Percentiles rank a stretch among this genome's conserved stretches.
phyloP scores from a whole-genome alignment of 2,113 vertebrate species.

The Embiotoca jacksoni region DNA sequence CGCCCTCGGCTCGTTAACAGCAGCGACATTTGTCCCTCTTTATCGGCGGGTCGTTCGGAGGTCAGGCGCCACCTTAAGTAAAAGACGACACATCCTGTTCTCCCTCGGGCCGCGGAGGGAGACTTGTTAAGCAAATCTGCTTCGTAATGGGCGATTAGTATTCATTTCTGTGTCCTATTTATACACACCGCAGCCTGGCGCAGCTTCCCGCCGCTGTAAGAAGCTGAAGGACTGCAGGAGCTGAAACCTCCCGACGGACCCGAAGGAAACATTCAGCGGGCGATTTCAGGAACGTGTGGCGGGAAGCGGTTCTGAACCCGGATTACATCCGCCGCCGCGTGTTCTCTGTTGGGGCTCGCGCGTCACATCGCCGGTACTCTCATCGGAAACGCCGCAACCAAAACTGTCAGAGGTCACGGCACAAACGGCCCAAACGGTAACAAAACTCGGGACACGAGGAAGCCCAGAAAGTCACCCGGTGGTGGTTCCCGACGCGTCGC shows the following conservation, averaged over 20 bases:
- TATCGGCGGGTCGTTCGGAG: constrained; percentile 51
- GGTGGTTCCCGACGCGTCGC: no score
- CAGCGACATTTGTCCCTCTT: constrained; percentile 59
- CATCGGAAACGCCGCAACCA: no score
- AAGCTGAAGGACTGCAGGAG: no score
- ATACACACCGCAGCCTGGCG: constrained; percentile 26
- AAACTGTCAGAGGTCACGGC: no score
- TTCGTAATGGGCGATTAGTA: constrained; percentile 72
- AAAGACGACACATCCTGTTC: constrained; percentile 48
- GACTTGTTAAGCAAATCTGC: constrained; percentile 72
- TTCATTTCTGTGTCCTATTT: constrained; percentile 58
- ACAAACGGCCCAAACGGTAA: no score
- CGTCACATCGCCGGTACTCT: no score
- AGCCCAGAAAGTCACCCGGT: no score
- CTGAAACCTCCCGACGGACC: constrained; percentile 7
- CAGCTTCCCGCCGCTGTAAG: neutral
- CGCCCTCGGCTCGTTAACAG: constrained; percentile 59
- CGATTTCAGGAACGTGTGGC: constrained; percentile 1
- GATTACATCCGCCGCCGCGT: no score
- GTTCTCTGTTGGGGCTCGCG: no score
- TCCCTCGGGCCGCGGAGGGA: constrained; percentile 57
- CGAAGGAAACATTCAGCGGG: neutral
- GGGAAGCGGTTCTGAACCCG: no score
- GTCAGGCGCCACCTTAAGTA: constrained; percentile 52
- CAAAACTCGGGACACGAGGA: no score